Evolutionary conservation across 2,113 vertebrate species (phyloP).

Genomic region (Marmota flaviventris): DNA sequence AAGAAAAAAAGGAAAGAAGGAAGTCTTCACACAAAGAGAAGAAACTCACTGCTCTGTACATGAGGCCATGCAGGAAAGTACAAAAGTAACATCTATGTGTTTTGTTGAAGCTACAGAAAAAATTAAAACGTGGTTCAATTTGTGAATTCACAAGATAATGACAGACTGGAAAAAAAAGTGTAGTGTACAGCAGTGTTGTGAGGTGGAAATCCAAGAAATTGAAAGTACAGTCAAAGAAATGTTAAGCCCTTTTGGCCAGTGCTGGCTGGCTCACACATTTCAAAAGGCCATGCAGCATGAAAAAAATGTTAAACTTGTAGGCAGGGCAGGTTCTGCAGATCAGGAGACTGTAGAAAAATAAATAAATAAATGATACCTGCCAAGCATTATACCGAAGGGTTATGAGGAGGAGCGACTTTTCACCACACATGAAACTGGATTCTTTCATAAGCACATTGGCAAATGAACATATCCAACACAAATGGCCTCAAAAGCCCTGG

Average conservation of each 20-base stretch:
- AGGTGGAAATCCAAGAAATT: not conserved
- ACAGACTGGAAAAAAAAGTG: not conserved
- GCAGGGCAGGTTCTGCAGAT: not conserved
- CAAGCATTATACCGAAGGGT: not conserved
- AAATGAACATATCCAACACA: not conserved
- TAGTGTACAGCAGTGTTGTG: not conserved
- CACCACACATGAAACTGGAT: not conserved
- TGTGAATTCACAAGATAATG: not conserved
- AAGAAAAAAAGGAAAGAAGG: too few relatives aligned
- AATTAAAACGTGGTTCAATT: not conserved
- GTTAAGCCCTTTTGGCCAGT: not conserved
- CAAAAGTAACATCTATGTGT: not conserved
- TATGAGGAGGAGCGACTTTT: not conserved
- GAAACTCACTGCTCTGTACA: not conserved
- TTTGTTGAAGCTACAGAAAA: not conserved
- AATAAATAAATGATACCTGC: not conserved
- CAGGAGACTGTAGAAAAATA: not conserved
- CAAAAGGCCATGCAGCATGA: not conserved
- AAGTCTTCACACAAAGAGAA: not conserved
- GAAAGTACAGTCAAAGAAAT: not conserved
- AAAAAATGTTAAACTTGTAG: not conserved
- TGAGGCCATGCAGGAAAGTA: not conserved
- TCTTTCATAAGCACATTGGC: not conserved
- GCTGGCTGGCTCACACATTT: not conserved
- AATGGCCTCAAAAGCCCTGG: not conserved